Conservation (phyloP, 1,140 invertebrate genomes). For the Acarapis woodi region DNA sequence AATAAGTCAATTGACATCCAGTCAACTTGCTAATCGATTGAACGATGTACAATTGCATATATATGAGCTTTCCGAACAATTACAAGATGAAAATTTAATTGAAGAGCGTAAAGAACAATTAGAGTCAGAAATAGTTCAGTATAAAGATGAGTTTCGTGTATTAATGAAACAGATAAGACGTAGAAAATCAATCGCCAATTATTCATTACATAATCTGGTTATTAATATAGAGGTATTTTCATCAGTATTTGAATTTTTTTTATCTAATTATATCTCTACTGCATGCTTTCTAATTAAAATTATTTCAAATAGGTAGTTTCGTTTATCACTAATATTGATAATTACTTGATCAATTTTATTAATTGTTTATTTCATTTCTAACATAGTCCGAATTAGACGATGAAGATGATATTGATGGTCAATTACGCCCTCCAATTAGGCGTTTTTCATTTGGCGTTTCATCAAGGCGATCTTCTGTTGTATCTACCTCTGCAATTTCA, state of each 20-base stretch:
- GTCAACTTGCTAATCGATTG: slow-evolving; percentile 3
- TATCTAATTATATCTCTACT: not conserved
- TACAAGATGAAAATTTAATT: slow-evolving; percentile 2
- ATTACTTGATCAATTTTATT: not conserved
- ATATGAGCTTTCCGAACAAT: slow-evolving; percentile 6
- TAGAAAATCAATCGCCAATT: slow-evolving; percentile 9
- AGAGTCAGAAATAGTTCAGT: no score
- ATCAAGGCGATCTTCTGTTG: slow-evolving; percentile 2
- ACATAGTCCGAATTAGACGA: slow-evolving; percentile 1
- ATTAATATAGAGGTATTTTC: slow-evolving; percentile 10
- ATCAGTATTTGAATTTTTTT: not conserved
- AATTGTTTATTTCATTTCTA: not conserved
- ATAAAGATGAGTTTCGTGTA: slow-evolving; percentile 7
- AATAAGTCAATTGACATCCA: not conserved
- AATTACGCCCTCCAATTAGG: slow-evolving; percentile 14
- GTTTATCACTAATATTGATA: not conserved
- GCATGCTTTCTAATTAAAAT: no score
- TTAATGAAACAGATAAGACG: slow-evolving; percentile 9
- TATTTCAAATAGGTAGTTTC: not conserved
- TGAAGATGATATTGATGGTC: slow-evolving; percentile 18
- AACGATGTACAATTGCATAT: slow-evolving; percentile 7
- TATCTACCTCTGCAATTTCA: not conserved
- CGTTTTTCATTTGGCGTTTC: slow-evolving; percentile 13
- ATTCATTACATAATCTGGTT: slow-evolving; percentile 5
- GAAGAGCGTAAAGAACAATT: slow-evolving; percentile 10